phyloP scores from a whole-genome alignment of 92 coral and sea anemone species.

The Pocillopora meandrina region DNA sequence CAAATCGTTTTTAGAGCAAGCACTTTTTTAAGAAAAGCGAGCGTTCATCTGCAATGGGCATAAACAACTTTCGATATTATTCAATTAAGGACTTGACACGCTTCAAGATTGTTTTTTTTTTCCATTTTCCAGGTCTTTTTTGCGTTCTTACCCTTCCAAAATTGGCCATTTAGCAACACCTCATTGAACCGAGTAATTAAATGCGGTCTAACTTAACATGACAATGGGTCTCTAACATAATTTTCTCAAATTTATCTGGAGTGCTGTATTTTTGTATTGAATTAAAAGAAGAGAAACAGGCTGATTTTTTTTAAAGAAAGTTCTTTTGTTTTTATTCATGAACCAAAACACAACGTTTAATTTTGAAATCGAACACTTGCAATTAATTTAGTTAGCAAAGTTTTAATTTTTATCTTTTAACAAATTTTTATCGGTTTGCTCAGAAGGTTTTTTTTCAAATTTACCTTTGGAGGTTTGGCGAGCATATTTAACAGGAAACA shows the following conservation, averaged over 20 bases:
- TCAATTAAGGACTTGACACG: too few species aligned
- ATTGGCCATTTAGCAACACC: neutral
- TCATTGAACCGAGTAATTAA: neutral
- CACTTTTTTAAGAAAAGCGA: too few species aligned
- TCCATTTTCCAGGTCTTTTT: too few species aligned
- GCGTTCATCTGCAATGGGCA: too few species aligned
- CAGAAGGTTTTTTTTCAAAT: neutral
- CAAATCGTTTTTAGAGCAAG: too few species aligned
- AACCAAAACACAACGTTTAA: neutral
- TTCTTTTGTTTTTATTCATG: neutral
- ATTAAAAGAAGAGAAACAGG: neutral
- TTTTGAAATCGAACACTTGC: neutral
- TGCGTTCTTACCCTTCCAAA: too few species aligned
- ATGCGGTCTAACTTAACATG: neutral
- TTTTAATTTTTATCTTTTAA: neutral
- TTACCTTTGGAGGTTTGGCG: neutral
- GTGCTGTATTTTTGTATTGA: neutral
- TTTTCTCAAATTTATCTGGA: neutral
- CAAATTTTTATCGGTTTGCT: neutral
- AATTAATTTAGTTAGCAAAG: neutral
- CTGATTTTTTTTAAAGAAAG: neutral
- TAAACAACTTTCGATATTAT: too few species aligned
- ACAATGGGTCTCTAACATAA: neutral
- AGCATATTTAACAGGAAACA: conserved; percentile 2
- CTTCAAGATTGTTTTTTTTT: too few species aligned